phyloP scores from a whole-genome alignment of 2,113 vertebrate genomes.

The Megalops atlanticus region DNA sequence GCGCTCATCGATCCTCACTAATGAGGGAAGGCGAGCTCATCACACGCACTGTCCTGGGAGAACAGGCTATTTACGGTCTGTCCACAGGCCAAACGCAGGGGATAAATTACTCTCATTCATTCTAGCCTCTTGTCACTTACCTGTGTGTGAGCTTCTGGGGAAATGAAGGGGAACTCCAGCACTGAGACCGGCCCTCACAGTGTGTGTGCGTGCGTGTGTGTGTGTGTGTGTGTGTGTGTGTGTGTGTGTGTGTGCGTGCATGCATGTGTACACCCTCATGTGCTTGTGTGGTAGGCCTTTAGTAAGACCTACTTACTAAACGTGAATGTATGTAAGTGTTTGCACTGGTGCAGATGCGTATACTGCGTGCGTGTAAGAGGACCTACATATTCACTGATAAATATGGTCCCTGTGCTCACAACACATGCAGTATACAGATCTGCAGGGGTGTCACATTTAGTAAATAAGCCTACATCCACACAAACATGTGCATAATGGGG shows the following conservation, averaged over 20 bases:
- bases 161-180: background rate
- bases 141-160: background rate
- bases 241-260: constrained; percentile 6
- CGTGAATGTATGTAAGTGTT: no score
- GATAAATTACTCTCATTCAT: background rate
- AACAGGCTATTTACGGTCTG: constrained; percentile 18
- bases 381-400: background rate
- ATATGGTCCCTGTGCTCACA: background rate
- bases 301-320: no score
- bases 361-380: no score
- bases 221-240: background rate
- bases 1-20: constrained; percentile 13
- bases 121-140: constrained; percentile 1
- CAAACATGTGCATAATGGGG: no score
- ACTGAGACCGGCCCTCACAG: background rate
- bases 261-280: no score
- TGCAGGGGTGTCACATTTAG: no score
- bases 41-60: background rate
- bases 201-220: background rate
- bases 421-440: background rate
- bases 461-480: no score
- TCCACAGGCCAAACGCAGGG: background rate
- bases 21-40: constrained; percentile 23
- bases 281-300: no score
- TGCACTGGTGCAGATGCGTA: no score